Percentiles rank a stretch among this genome's conserved stretches.
phyloP scores from a whole-genome alignment of 92 coral and sea anemone species.

The Epizoanthus ramosus region DNA sequence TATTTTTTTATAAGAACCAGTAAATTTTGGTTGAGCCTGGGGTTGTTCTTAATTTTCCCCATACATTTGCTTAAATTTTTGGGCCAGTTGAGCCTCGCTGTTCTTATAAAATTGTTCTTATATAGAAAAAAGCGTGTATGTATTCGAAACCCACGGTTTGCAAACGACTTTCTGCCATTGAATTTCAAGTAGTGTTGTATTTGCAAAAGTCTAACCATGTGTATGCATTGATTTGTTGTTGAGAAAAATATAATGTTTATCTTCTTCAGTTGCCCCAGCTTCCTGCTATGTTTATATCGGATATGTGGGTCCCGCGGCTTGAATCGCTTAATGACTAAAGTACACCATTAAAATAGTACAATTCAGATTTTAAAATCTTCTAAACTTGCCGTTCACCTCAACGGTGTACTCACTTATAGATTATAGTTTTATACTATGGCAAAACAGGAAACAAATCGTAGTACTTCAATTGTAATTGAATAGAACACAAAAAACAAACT shows the following conservation, averaged over 20 bases:
- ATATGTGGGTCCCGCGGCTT: background rate
- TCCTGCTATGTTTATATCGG: background rate
- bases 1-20: no score
- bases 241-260: background rate
- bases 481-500: background rate
- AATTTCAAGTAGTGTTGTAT: constrained; percentile 3
- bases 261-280: background rate
- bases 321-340: background rate
- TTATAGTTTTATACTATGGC: background rate
- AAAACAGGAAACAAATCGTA: constrained; percentile 8
- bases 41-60: no score
- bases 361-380: background rate
- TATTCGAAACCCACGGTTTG: background rate
- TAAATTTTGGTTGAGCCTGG: no score
- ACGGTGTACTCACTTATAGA: background rate
- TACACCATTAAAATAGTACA: constrained; percentile 11
- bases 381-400: background rate
- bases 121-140: no score
- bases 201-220: background rate
- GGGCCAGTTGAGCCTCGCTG: no score
- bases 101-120: no score
- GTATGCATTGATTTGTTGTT: constrained; percentile 11
- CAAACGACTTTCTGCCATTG: background rate
- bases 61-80: no score
- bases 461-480: background rate